These are phyloP conservation scores for Larimichthys crocea DNA, from an alignment of 2,113 vertebrate genomes.

Conservation along the genomic window DNA sequence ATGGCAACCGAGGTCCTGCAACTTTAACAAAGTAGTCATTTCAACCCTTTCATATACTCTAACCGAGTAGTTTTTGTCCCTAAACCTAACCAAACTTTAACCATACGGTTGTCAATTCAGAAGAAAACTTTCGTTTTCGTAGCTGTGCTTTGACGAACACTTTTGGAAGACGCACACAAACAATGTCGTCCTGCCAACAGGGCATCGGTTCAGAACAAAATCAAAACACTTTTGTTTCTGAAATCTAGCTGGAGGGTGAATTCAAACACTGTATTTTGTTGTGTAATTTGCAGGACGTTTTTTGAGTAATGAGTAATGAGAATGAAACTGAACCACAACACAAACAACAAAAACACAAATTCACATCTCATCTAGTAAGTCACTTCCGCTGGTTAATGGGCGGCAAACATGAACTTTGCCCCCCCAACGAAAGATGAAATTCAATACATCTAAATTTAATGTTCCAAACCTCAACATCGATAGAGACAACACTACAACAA, in stretches of 20 bases:
- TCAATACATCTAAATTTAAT: no score
- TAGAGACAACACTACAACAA: background rate
- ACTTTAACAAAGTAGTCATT: background rate
- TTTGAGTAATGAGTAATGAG: background rate
- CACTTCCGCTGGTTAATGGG: background rate
- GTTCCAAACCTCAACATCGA: background rate
- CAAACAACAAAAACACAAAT: background rate
- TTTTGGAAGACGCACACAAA: background rate
- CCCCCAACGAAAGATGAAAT: background rate
- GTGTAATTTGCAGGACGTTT: background rate
- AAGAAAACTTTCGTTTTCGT: background rate
- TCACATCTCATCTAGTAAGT: background rate
- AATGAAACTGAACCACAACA: background rate
- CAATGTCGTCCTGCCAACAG: background rate
- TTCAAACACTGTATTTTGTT: background rate
- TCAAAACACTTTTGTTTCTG: background rate
- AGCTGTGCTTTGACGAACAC: background rate
- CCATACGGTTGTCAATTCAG: background rate
- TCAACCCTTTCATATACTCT: background rate
- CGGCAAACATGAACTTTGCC: background rate
- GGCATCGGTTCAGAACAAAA: background rate
- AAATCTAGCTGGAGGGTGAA: background rate
- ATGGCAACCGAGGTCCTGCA: background rate
- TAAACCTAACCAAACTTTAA: background rate
- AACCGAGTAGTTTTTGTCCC: background rate